Evolutionary conservation across 2,113 vertebrate genomes (phyloP).

Genomic region (Budorcas taxicolor): DNA sequence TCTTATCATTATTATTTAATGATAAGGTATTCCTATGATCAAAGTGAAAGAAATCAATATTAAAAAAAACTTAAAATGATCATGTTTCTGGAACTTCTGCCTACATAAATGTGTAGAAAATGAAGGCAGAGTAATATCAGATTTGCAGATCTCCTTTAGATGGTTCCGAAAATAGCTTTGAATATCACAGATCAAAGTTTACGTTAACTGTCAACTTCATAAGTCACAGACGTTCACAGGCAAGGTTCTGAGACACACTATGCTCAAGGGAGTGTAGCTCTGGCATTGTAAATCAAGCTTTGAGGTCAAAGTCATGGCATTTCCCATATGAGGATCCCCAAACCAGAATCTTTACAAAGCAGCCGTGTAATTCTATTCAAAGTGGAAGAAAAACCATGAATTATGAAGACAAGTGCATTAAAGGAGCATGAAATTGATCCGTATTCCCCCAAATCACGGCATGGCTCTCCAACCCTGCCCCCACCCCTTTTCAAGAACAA

Average conservation of each 20-base stretch:
- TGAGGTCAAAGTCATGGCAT: constrained; percentile 62
- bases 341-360: constrained; percentile 49
- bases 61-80: neutral
- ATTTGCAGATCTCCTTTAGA: neutral
- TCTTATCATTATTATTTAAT: neutral
- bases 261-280: constrained; percentile 25
- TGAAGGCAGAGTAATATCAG: neutral
- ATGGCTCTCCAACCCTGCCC: neutral
- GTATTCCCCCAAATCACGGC: constrained; percentile 16
- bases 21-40: neutral
- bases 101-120: neutral
- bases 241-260: neutral
- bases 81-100: neutral
- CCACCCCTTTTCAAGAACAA: neutral
- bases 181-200: neutral
- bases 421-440: constrained; percentile 57
- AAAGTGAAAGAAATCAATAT: neutral
- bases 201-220: neutral
- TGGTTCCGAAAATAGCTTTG: neutral
- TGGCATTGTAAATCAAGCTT: constrained; percentile 69
- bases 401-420: constrained; percentile 45
- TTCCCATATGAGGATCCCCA: constrained; percentile 55
- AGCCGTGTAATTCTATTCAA: constrained; percentile 63
- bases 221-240: neutral
- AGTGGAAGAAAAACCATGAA: constrained; percentile 53